Base-by-base conservation (phyloP, 1,140 invertebrate species). In the Ditylenchus dipsaci region DNA sequence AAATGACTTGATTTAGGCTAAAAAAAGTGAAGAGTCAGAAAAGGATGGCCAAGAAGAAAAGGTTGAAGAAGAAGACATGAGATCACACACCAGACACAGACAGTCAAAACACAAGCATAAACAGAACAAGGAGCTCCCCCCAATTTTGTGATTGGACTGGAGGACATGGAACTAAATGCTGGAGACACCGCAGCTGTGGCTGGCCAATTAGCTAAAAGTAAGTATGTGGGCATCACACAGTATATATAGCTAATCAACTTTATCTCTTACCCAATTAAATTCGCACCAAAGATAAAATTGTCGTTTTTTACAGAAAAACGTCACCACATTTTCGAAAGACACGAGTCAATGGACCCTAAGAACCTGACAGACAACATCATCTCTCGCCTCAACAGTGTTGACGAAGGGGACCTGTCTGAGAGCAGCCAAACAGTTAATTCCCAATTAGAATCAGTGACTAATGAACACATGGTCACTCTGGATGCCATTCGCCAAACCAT, bases 81-180 rank as follows among this genome's bases (percentile, higher is more conserved):
- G 49, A 53, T 53, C n/a, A 56, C 63, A 49, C 23, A 43, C 13
- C 30, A 29, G 57, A 29, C 73, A 60, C 68, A 57, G 66, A 67
- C n/a, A 53, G 49, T 3, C 49, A 53, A 65, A 43, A 64, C 17
- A 47, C 5, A 63, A 43, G 23, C 11, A 19, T n/a, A 60, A 62
- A 63, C 53, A 78, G 77, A 63, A 63, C 11, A 79, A 65, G 78
- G 78, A 49, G 72, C 79, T 63, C 74, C 78, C 5, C 78, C 78
- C 19, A 53, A 30, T 15, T 80, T 80, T 53, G 70, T 80, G 30
- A 64, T 77, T 26, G 78, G 78, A 0, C 62, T 80, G n/a, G 69
- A 79, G 58, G 78, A 80, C 56, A 74, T 80, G 73, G 79, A 80
- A 59, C 53, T 80, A 17, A 71, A 80, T 62, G 76, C 71, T 7